These are phyloP conservation scores for Acanthopagrus latus DNA, from an alignment of 2,797 vertebrate genomes.

Conservation along the genomic window DNA sequence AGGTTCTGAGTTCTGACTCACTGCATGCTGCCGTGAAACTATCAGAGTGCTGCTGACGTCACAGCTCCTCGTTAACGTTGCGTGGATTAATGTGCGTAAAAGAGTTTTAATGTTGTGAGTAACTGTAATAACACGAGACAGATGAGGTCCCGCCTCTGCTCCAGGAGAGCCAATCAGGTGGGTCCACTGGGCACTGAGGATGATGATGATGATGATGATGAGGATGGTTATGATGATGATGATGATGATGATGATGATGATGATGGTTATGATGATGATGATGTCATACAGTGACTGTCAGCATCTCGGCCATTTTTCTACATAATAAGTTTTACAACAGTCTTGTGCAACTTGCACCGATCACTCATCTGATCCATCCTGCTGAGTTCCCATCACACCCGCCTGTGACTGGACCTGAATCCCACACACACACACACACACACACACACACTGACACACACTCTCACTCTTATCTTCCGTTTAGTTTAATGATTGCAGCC, in stretches of 20 bases:
- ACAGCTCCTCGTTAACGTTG: neutral
- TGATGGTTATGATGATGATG: no score
- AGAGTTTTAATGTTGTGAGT: conserved; percentile 7
- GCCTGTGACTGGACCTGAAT: conserved; percentile 15
- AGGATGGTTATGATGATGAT: neutral
- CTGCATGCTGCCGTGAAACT: conserved; percentile 6
- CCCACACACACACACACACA: neutral
- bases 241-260: neutral
- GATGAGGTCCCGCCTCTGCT: neutral
- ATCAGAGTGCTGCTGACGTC: conserved; percentile 22
- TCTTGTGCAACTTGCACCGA: conserved; percentile 30
- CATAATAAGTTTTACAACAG: neutral
- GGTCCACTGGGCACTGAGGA: neutral
- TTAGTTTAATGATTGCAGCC: conserved; percentile 10
- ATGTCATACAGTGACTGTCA: neutral
- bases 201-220: neutral
- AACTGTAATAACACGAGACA: conserved; percentile 4
- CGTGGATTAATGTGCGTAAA: neutral
- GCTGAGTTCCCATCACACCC: conserved; percentile 21
- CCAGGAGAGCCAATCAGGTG: no score
- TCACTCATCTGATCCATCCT: neutral
- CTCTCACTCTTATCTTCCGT: conserved; percentile 10
- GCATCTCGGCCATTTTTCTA: neutral
- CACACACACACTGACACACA: neutral
- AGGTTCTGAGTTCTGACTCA: conserved; percentile 75